Base-by-base conservation (phyloP, 2,888 invertebrate genomes). In the Chrysina gloriosa region DNA sequence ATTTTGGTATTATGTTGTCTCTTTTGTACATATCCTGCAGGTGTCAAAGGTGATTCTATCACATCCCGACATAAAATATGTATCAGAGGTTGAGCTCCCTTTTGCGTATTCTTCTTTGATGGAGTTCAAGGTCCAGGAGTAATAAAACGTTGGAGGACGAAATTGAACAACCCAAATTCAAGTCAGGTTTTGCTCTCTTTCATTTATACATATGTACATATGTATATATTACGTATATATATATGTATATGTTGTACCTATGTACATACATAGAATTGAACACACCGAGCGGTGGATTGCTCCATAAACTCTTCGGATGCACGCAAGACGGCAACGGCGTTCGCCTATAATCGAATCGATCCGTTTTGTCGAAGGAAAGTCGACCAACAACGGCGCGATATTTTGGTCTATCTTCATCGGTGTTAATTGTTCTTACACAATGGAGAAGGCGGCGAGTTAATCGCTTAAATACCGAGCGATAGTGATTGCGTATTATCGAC, bases 91-190 rank as follows among this genome's bases (percentile, higher is more conserved):
- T 16, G 19, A 52, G 16, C 31, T 31, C 19, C 19, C 16, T 39
- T 25, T 39, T 39, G 39, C 39, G 39, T 39, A 25, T 58, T 58
- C 39, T 39, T 58, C 25, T 39, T 25, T 19, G 2, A 16, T 52
- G 16, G 31, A 39, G 58, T 58, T 58, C 58, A 58, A 58, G 58
- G 58, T 58, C 39, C 4, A 14, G 1, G 11, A 39, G 42, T 39
- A 25, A 23, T 39, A 58, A 58, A 52, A 52, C 11, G 25, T 25
- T 21, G 23, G 23, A 7, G 23, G 23, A 36, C 11, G 56, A 36
- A 56, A 56, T 56, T 21, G 56, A 56, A 56, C 39, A 36, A 36
- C 23, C 39, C 9, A 39, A 25, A 39, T 42, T 11, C 25, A 5
- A 39, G 39, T 58, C 14, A 39, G 36, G 39, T 16, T 39, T 58